A percentile compares a stretch with the other conserved stretches of the same genome.
phyloP scores from a whole-genome alignment of 2,888 invertebrate genomes.

The Chrysomela aeneicollis region DNA sequence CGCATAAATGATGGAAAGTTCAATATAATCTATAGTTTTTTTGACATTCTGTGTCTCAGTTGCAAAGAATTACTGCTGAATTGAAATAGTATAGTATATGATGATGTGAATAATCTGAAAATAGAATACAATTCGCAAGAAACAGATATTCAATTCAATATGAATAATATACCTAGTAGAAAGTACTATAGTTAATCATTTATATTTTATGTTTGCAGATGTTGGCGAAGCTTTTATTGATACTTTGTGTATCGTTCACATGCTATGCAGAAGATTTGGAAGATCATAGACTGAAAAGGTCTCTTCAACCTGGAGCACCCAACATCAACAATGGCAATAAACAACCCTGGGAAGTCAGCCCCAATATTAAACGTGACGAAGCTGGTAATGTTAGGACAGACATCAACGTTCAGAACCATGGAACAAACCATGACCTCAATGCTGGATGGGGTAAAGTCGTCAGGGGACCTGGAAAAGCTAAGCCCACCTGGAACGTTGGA shows the following conservation, averaged over 20 bases:
- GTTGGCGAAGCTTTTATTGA: neutral
- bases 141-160: no score
- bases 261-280: neutral
- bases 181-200: no score
- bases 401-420: constrained; percentile 31
- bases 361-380: constrained; percentile 14
- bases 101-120: no score
- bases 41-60: no score
- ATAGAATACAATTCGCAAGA: no score
- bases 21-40: no score
- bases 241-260: neutral
- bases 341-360: constrained; percentile 15
- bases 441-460: constrained; percentile 35
- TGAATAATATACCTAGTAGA: no score
- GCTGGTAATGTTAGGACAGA: constrained; percentile 34
- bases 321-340: constrained; percentile 1
- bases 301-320: constrained; percentile 9
- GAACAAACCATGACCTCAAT: constrained; percentile 36
- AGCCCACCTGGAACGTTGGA: constrained; percentile 21
- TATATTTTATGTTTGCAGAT: neutral
- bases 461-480: constrained; percentile 28
- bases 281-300: neutral
- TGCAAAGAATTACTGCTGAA: no score
- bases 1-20: no score
- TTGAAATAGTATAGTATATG: no score